Evolutionary conservation across 2,797 vertebrate genomes (phyloP), one percentile per base, ranked within the genome.

Genomic region (Acipenser transmontanus): DNA sequence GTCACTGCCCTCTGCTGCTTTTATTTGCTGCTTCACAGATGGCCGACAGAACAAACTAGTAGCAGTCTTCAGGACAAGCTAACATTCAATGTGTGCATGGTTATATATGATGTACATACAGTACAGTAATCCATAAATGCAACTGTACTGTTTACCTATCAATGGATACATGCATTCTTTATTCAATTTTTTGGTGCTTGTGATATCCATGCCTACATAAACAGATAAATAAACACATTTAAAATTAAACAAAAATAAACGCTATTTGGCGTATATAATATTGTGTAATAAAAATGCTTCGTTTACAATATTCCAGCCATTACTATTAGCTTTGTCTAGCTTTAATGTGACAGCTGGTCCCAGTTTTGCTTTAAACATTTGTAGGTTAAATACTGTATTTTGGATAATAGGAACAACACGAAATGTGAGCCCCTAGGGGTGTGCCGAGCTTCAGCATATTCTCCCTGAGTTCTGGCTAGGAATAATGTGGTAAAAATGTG

Each of bases 401-500:
- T 78, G 71, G 76, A 78, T 80, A 80, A 82, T 80, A 71, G 79
- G 75, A 78, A 74, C 70, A 74, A 73, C 73, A 71, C 71, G 64
- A 73, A 69, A 75, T 63, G 69, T 64, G 69, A 82, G 86, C 83
- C 85, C 89, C 88, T 73, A 76, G 81, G 87, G 85, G 86, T 79
- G 79, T 67, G 76, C 75, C 77, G 78, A 80, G 84, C 85, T 91
- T 84, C 87, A 83, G 86, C 86, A 83, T 86, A 90, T 88, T 91
- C 87, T 89, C 85, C 78, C 76, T 84, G 88, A 89, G 87, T 87
- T 87, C 88, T 88, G 85, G 88, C 88, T 88, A 88, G 85, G 89
- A 91, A 90, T 91, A 88, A 91, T 88, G 85, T 88, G 87, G 85
- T 84, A 79, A 90, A 87, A 91, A 86, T 89, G 84, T 89, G 88